These are phyloP conservation scores for Calcarius ornatus DNA, from an alignment of 2,113 vertebrate genomes.

Conservation along the genomic window DNA sequence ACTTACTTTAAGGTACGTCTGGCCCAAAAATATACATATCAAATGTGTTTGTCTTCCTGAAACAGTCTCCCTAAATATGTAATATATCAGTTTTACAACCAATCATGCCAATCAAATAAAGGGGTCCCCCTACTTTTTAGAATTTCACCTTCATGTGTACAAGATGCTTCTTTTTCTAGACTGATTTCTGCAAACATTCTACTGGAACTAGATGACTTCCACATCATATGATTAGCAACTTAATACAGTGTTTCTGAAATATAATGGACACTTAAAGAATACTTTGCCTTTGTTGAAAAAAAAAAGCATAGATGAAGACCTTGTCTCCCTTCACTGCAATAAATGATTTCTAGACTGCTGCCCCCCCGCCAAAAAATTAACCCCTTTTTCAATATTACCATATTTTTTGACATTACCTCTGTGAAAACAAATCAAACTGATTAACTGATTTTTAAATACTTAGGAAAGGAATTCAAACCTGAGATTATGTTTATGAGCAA, in stretches of 20 bases:
- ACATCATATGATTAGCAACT: not conserved
- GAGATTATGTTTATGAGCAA: not conserved
- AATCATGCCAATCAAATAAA: not conserved
- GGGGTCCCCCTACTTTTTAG: not conserved
- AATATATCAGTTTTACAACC: not conserved
- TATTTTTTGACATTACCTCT: not conserved
- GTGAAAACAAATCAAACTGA: not conserved
- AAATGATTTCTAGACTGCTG: not conserved
- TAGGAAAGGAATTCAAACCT: not conserved
- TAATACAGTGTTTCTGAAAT: not conserved
- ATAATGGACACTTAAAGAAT: not conserved
- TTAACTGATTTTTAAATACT: not conserved
- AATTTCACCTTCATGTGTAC: not conserved
- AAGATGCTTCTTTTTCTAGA: not conserved
- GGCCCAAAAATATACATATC: not conserved
- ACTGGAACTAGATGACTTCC: not conserved
- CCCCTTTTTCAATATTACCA: not conserved
- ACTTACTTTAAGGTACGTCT: not conserved
- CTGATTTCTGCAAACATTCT: not conserved
- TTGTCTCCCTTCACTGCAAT: not conserved
- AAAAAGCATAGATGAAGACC: not conserved
- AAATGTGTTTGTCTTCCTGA: not conserved
- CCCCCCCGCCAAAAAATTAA: fast-evolving
- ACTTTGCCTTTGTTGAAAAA: not conserved
- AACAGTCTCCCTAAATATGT: not conserved